A percentile compares a stretch with the other conserved stretches of the same genome.
Conservation (phyloP, 1,140 invertebrate species). For the Drosophila nannoptera region DNA sequence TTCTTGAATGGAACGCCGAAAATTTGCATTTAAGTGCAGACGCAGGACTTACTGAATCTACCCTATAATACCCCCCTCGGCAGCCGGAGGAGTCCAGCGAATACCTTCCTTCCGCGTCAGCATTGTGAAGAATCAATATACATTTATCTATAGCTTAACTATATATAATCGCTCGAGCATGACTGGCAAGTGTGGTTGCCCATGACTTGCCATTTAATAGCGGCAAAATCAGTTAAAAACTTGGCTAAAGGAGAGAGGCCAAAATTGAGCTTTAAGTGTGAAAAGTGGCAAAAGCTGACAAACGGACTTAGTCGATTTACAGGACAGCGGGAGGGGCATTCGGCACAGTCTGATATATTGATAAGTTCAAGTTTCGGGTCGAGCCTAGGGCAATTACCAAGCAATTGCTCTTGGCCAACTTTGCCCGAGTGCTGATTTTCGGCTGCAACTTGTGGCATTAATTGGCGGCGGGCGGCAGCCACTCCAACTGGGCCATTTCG, state of each 20-base stretch:
- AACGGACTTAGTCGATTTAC: background rate
- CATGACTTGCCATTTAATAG: no score
- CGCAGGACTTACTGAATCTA: constrained; percentile 49
- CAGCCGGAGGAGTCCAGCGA: background rate
- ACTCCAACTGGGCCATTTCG: constrained; percentile 1
- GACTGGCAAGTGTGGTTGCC: background rate
- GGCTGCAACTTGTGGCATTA: constrained; percentile 48
- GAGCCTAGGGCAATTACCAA: constrained; percentile 52
- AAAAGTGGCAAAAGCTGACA: background rate
- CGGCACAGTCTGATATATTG: constrained; percentile 42
- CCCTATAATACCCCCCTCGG: no score
- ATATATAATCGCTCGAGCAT: no score
- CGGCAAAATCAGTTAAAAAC: no score
- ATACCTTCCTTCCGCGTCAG: background rate
- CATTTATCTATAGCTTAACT: no score
- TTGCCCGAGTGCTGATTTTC: background rate
- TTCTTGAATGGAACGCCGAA: constrained; percentile 35
- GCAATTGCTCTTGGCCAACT: constrained; percentile 42
- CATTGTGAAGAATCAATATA: background rate
- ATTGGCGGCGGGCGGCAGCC: constrained; percentile 42
- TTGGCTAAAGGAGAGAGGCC: no score
- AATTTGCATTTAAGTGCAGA: constrained; percentile 46
- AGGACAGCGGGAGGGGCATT: background rate
- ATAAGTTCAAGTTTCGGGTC: constrained; percentile 54
- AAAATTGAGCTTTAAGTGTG: no score